Conservation (phyloP, 2,797 vertebrate genomes). For the Acropternis orthonyx region DNA sequence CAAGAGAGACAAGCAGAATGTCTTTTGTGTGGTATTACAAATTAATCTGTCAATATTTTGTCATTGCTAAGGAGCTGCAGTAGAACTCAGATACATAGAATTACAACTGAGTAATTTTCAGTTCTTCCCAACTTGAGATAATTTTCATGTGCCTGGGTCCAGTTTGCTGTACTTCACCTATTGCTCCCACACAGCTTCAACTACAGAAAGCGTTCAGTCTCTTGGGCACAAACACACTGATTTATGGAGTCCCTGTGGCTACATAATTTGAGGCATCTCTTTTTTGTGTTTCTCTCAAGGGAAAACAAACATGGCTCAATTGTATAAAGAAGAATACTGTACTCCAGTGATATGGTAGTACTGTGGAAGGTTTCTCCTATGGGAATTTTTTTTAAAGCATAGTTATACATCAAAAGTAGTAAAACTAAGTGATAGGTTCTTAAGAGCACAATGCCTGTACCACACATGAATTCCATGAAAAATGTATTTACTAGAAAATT, state of each 20-base stretch:
- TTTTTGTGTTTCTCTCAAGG: not conserved
- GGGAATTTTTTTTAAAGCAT: not conserved
- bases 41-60: not conserved
- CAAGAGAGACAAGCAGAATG: not conserved
- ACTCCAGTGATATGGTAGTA: not conserved
- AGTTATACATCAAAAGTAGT: not conserved
- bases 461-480: not conserved
- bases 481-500: not conserved
- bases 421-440: not conserved
- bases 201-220: not conserved
- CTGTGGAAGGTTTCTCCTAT: not conserved
- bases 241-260: not conserved
- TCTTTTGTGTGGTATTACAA: rapidly evolving
- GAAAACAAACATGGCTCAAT: not conserved
- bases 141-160: not conserved
- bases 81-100: not conserved
- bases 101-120: not conserved
- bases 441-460: not conserved
- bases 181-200: not conserved
- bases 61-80: not conserved
- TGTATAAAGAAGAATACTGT: not conserved
- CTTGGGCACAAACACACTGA: not conserved
- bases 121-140: not conserved
- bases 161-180: not conserved
- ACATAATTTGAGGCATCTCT: not conserved